A percentile compares a stretch with the other conserved stretches of the same genome.
Evolutionary conservation across 1,140 invertebrate species (phyloP).

Genomic region (Pogonognathellus flavescens): DNA sequence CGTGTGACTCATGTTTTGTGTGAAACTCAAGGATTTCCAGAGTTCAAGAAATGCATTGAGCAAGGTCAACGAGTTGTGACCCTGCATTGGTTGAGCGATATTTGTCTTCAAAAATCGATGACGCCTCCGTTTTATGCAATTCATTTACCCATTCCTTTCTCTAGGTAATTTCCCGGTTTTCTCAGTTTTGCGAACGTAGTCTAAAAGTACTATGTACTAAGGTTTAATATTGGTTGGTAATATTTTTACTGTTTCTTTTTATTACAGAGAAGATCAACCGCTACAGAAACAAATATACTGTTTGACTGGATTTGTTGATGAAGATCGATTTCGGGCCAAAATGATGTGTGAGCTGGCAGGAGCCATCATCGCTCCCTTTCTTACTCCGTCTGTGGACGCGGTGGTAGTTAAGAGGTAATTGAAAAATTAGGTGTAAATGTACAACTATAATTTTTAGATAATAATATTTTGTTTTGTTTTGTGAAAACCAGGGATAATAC

Average conservation of each 20-base stretch:
- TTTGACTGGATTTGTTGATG: slow-evolving; percentile 88
- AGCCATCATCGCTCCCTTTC: slow-evolving; percentile 81
- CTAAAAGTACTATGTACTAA: no score
- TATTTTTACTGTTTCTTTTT: neutral
- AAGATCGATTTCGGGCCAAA: slow-evolving; percentile 83
- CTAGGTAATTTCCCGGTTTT: no score
- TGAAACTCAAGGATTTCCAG: slow-evolving; percentile 88
- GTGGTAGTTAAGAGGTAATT: slow-evolving; percentile 75
- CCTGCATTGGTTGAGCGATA: slow-evolving; percentile 94
- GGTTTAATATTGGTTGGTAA: no score
- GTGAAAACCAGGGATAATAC: neutral
- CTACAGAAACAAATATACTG: slow-evolving; percentile 77
- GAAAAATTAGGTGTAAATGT: neutral
- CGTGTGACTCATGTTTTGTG: slow-evolving; percentile 93
- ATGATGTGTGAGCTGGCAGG: slow-evolving; percentile 86
- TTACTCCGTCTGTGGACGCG: slow-evolving; percentile 74
- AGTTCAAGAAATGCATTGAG: slow-evolving; percentile 83
- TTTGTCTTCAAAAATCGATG: slow-evolving; percentile 85
- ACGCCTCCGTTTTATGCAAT: slow-evolving; percentile 91
- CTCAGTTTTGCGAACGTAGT: no score
- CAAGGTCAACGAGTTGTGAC: slow-evolving; percentile 91
- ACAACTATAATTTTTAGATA: neutral
- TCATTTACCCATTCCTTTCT: slow-evolving; percentile 90
- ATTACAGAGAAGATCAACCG: slow-evolving; percentile 72
- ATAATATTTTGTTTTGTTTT: neutral